Base-by-base conservation (phyloP, 2,888 invertebrate genomes). In the Gibbula magus region DNA sequence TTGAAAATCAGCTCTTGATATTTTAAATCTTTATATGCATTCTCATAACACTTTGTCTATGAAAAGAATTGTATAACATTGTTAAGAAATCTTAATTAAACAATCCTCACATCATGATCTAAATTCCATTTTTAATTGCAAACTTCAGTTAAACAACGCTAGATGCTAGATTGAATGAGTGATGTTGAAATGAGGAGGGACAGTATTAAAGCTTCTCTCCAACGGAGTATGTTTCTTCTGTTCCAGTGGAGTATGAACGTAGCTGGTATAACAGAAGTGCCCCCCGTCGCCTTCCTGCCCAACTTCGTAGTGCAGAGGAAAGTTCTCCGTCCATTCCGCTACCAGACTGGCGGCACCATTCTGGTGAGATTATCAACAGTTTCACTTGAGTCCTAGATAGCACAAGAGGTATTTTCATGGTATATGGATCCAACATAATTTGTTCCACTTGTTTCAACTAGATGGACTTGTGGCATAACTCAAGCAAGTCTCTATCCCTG, bases 201-300 rank as follows among this genome's bases (percentile, higher is more conserved):
- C 51, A 16, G 20, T 18, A n/a, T 29, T 2, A 32, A n/a, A 10
- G 2, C 4, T 0, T 73, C 22, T 13, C 1, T 73, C 7, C 35
- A 35, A 56, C 35, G 7, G 20, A 39, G 45, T 13, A 8, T 45
- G 45, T 13, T n/a, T n/a, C n/a, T n/a, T 45, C 0, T 66, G 18
- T 77, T 81, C 35, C 88, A 97, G 96, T 96, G 96, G 95, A 96
- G 97, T 90, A 93, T 95, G 79, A 96, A 95, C 91, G 96, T 97
- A 32, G 97, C 97, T 0, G 93, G 94, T 84, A 96, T 97, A 85
- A 95, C 96, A 0, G 97, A 97, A 93, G 95, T 97, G 5, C 95
- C 96, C 18, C 93, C 95, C 0, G 93, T 97, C 54, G 94, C 96
- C 8, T 93, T 95, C 80, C 93, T 97, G 81, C 97, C 97, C 75